Conservation (phyloP, 2,113 vertebrate genomes). For the Laterallus jamaicensis region DNA sequence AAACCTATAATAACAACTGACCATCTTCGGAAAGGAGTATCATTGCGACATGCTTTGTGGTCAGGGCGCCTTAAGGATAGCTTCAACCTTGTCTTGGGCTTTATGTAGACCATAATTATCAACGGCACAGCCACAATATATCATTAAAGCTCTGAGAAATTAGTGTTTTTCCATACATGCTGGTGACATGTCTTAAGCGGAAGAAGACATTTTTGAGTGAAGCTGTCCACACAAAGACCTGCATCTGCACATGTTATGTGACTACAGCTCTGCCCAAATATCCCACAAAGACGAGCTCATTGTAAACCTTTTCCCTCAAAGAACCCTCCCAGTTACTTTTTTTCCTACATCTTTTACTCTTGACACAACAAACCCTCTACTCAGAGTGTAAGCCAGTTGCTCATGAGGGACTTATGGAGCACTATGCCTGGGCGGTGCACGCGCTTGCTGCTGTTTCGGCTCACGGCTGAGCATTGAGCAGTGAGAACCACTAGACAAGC, state of each 20-base stretch:
- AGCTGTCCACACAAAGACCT: background rate
- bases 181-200: background rate
- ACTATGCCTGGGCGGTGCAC: background rate
- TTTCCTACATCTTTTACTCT: background rate
- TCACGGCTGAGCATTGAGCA: background rate
- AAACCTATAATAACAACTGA: background rate
- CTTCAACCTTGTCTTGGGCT: background rate
- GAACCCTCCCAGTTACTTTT: background rate
- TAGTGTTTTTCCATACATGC: background rate
- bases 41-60: background rate
- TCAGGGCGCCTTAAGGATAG: background rate
- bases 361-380: background rate
- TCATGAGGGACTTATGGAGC: fast-evolving
- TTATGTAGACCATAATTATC: background rate
- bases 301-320: background rate
- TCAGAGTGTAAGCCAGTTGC: background rate
- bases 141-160: background rate
- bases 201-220: background rate
- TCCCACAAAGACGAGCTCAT: background rate
- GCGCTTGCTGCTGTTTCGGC: background rate
- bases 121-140: background rate
- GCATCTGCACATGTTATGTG: background rate
- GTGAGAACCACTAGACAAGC: background rate
- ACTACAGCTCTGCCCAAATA: background rate
- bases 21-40: background rate